Conservation (phyloP, 1,140 invertebrate genomes). For the Caerostris extrusa region DNA sequence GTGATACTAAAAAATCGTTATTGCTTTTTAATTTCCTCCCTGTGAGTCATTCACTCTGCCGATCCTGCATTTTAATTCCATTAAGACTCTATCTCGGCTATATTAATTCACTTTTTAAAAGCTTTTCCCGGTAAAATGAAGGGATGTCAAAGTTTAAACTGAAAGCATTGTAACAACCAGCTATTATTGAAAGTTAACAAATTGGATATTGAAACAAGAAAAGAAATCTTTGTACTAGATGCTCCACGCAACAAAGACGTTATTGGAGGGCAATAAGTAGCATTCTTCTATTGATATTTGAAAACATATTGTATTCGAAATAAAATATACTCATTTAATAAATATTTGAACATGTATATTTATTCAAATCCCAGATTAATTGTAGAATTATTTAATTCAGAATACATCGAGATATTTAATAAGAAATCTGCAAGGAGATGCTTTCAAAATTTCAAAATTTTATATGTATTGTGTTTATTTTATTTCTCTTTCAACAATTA, state of each 20-base stretch:
- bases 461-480: too few relatives aligned
- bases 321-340: background rate
- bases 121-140: slow-evolving; percentile 6
- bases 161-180: background rate
- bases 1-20: background rate
- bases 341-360: background rate
- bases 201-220: background rate
- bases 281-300: background rate
- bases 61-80: background rate
- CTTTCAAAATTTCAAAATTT: too few relatives aligned
- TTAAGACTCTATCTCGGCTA: background rate
- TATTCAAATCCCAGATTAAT: background rate
- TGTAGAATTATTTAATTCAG: background rate
- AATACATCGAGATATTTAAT: background rate
- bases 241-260: background rate
- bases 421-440: background rate
- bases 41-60: background rate
- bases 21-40: background rate
- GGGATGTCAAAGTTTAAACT: background rate
- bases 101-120: slow-evolving; percentile 23
- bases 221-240: background rate
- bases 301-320: background rate
- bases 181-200: slow-evolving; percentile 7
- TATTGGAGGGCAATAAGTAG: background rate
- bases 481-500: too few relatives aligned